Conservation (phyloP, 2,888 invertebrate species). For the Chesias legatella region DNA sequence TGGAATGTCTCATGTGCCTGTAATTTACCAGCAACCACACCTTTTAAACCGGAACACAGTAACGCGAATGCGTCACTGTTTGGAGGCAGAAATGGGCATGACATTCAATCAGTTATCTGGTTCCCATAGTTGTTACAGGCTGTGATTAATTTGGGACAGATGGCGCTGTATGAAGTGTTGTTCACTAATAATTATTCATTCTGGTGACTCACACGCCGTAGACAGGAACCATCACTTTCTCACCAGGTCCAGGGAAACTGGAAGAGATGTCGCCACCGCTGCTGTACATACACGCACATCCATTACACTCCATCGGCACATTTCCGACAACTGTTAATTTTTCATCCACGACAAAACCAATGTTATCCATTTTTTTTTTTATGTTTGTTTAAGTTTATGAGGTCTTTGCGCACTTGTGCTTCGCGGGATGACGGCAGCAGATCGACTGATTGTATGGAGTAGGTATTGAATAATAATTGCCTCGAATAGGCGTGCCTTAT, state of each 20-base stretch:
- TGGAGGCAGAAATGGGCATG: too few relatives aligned
- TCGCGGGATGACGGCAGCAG: not conserved
- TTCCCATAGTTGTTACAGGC: too few relatives aligned
- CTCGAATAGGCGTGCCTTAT: conserved; percentile 36
- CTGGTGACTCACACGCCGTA: conserved; percentile 45
- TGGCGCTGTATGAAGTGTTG: too few relatives aligned
- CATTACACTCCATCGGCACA: conserved; percentile 10
- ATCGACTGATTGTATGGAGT: conserved; percentile 11
- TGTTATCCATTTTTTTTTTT: conserved; percentile 51
- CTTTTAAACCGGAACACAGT: too few relatives aligned
- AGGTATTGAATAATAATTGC: not conserved
- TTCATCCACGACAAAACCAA: conserved; percentile 56
- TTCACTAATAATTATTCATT: too few relatives aligned
- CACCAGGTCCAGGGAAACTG: not conserved
- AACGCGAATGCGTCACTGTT: too few relatives aligned
- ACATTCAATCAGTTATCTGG: too few relatives aligned
- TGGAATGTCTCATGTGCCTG: too few relatives aligned
- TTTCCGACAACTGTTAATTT: conserved; percentile 33
- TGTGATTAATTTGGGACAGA: too few relatives aligned
- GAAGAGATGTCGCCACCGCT: too few relatives aligned
- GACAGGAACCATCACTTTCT: conserved; percentile 29
- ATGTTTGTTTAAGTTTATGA: not conserved
- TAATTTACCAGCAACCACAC: too few relatives aligned
- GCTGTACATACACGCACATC: not conserved
- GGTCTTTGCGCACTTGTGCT: not conserved